Percentiles rank a stretch among this genome's conserved stretches.
phyloP scores from a whole-genome alignment of 2,888 invertebrate genomes.

The Drosophila melanosoma region DNA sequence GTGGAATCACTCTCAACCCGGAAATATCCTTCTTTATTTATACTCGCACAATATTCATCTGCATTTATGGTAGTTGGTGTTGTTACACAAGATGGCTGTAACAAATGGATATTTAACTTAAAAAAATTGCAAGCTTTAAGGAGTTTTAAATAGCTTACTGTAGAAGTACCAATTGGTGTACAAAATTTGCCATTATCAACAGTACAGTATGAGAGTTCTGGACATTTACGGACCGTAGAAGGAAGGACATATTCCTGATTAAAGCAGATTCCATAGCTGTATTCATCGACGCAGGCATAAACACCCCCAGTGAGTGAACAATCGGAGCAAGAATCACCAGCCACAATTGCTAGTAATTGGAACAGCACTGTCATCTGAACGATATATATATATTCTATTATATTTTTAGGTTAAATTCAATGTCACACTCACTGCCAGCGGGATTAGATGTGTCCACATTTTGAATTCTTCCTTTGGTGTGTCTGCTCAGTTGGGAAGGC shows the following conservation, averaged over 20 bases:
- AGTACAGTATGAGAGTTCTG: conserved; percentile 44
- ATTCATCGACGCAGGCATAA: conserved; percentile 61
- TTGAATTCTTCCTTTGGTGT: conserved; percentile 1
- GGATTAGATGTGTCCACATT: conserved; percentile 23
- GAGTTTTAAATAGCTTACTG: conserved; percentile 27
- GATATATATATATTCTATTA: background rate
- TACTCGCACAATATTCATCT: conserved; percentile 38
- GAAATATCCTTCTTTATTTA: conserved; percentile 51
- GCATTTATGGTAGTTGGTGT: conserved; percentile 7
- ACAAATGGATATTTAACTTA: background rate
- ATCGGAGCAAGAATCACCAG: conserved; percentile 41
- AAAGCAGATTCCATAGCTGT: conserved; percentile 55
- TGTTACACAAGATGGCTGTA: conserved; percentile 45
- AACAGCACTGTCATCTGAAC: conserved; percentile 16
- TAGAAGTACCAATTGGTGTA: conserved; percentile 34
- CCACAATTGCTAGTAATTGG: background rate
- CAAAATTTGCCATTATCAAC: conserved; percentile 36
- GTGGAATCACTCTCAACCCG: conserved; percentile 57
- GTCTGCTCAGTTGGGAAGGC: conserved; percentile 25
- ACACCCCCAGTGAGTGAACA: conserved; percentile 38
- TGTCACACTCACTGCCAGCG: conserved; percentile 23
- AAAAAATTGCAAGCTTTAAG: background rate
- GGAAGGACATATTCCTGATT: background rate
- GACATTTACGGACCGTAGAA: conserved; percentile 30
- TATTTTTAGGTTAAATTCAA: background rate